Base-by-base conservation (phyloP, 2,888 invertebrate genomes). In the Germaria angustata region DNA sequence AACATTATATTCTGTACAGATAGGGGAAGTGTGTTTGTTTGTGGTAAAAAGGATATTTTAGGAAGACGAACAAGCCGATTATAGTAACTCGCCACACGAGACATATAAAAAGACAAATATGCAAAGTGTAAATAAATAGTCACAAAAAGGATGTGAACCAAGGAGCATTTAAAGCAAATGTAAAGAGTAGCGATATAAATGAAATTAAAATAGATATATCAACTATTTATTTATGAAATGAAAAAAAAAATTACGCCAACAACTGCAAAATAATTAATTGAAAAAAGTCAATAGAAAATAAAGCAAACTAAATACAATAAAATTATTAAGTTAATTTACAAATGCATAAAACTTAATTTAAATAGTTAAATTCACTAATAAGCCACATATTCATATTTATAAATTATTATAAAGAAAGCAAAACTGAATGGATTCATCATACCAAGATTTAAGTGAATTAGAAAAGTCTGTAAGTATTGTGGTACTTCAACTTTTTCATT, bases 371-470 rank as follows among this genome's bases (percentile, higher is more conserved):
- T n/a, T 32, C n/a, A n/a, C n/a, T 32, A 22, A 24, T 11, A 39
- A 39, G 4, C 13, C 13, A 39, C 28, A 13, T 59, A 3, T 61
- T 1, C 36, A 20, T 20, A 8, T 1, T 32, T 13, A 28, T 32
- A 32, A 44, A 63, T 24, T 44, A 32, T 7, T n/a, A 63, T 11
- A 55, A 22, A 71, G 6, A 55, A 34, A 20, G 13, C 17, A 41
- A 55, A 11, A 17, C 28, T 17, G 5, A 69, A 71, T 59, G 85
- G 79, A 80, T 72, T 87, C 65, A 85, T 86, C 76, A 75, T 89
- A 89, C 85, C 89, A 90, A 85, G 87, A 90, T 83, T 87, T 90
- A 46, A 88, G 84, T 80, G 88, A 90, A 32, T 84, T 89, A 85
- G 89, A 89, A 86, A 90, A 89, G 87, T 89, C 89, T 86, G 89